Evolutionary conservation across 2,888 invertebrate genomes (phyloP).

Genomic region (Polydrusus cervinus): DNA sequence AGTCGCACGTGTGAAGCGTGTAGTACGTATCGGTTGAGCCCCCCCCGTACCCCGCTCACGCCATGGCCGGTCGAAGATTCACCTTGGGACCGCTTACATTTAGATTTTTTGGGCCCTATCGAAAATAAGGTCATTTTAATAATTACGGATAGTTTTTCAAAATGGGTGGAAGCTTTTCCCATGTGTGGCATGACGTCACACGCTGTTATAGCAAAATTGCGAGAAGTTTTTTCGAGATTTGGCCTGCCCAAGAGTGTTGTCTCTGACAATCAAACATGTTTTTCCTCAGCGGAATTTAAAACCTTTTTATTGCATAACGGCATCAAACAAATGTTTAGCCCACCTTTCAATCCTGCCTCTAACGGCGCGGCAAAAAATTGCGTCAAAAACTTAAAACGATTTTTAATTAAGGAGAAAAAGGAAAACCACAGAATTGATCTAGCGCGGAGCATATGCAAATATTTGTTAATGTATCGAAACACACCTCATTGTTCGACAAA

Average conservation of each 20-base stretch:
- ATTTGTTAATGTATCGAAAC: background rate
- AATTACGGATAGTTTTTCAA: slow-evolving; percentile 55
- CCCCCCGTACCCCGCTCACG: too few relatives aligned
- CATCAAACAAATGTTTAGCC: slow-evolving; percentile 55
- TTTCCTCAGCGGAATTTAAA: slow-evolving; percentile 53
- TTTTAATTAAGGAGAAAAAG: background rate
- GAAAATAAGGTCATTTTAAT: slow-evolving; percentile 30
- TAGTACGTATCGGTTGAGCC: background rate
- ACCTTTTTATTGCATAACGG: slow-evolving; percentile 57
- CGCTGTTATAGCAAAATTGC: slow-evolving; percentile 31
- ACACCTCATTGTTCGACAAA: background rate
- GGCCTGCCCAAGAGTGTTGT: slow-evolving; percentile 55
- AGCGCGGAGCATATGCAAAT: background rate
- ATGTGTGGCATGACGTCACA: slow-evolving; percentile 53
- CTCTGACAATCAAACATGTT: slow-evolving; percentile 57
- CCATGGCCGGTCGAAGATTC: slow-evolving; percentile 5
- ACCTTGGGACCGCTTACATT: slow-evolving; percentile 35
- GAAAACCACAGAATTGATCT: background rate
- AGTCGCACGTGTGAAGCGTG: slow-evolving; percentile 15
- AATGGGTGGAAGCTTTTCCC: slow-evolving; percentile 57
- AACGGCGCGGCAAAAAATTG: slow-evolving; percentile 57
- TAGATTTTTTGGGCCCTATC: slow-evolving; percentile 30
- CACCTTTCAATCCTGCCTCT: slow-evolving; percentile 56
- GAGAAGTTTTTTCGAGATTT: slow-evolving; percentile 55
- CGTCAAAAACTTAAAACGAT: slow-evolving; percentile 58